Conservation (phyloP, 2,888 invertebrate genomes). For the Melolontha melolontha region DNA sequence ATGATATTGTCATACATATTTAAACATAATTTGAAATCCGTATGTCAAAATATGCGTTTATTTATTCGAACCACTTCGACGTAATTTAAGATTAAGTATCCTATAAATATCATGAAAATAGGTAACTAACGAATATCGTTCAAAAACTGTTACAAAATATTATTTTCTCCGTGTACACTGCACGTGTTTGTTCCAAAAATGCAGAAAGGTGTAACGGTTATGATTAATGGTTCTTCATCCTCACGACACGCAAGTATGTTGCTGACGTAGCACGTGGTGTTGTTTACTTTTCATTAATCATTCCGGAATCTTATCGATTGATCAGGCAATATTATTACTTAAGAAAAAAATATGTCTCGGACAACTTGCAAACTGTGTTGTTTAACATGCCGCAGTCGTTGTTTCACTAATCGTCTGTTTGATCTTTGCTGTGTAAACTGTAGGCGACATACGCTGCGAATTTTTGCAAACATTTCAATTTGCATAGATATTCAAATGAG, state of each 20-base stretch:
- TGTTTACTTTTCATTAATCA: slow-evolving; percentile 59
- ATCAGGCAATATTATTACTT: slow-evolving; percentile 48
- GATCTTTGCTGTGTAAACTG: not conserved
- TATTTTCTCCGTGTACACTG: slow-evolving; percentile 28
- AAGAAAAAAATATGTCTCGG: slow-evolving; percentile 11
- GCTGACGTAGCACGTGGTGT: slow-evolving; percentile 56
- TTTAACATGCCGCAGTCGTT: slow-evolving; percentile 9
- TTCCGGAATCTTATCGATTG: slow-evolving; percentile 54
- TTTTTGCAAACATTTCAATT: slow-evolving; percentile 13
- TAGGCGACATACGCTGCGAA: slow-evolving; percentile 5
- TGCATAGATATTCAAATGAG: slow-evolving; percentile 4
- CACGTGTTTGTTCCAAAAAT: slow-evolving; percentile 43
- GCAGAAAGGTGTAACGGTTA: slow-evolving; percentile 45
- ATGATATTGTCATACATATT: too few species aligned
- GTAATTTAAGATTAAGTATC: slow-evolving; percentile 10
- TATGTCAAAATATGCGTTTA: not conserved
- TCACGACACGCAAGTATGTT: slow-evolving; percentile 56
- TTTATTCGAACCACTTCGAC: not conserved
- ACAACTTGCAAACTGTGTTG: slow-evolving; percentile 11
- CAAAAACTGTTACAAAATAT: slow-evolving; percentile 29
- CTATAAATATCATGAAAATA: slow-evolving; percentile 22
- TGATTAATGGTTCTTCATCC: slow-evolving; percentile 55
- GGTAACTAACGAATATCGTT: slow-evolving; percentile 8
- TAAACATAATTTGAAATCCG: too few species aligned
- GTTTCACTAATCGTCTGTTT: not conserved